Conservation (phyloP, 2,113 vertebrate genomes). For the Passer domesticus region DNA sequence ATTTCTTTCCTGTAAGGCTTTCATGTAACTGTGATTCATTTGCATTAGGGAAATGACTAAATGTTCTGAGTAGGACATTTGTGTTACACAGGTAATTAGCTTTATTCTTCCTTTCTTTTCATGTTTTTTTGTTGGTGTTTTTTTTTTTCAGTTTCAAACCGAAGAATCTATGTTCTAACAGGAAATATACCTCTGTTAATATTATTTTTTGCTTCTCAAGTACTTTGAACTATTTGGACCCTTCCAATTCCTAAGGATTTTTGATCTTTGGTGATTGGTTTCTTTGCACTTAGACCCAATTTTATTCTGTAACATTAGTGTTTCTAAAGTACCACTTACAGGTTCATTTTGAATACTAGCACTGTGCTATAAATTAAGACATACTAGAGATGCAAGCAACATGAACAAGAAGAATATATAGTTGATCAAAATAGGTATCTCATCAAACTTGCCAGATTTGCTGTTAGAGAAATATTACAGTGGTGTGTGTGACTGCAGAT, state of each 20-base stretch:
- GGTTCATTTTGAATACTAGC: neutral
- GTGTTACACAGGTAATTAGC: neutral
- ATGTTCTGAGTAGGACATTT: neutral
- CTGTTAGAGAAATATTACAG: neutral
- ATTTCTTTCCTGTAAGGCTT: neutral
- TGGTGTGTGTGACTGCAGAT: neutral
- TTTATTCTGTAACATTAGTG: neutral
- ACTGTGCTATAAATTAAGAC: neutral
- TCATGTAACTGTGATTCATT: neutral
- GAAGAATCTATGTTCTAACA: neutral
- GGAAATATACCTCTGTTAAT: neutral
- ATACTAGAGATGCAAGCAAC: neutral
- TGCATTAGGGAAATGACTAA: neutral
- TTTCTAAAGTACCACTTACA: neutral
- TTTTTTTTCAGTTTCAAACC: neutral
- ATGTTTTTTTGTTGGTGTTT: neutral
- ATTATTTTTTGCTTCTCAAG: neutral
- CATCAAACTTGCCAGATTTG: neutral
- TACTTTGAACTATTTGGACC: neutral
- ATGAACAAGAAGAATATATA: neutral
- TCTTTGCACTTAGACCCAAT: neutral
- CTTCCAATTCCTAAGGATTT: neutral
- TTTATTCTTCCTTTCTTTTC: too few relatives aligned
- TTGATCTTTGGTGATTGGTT: fast-evolving
- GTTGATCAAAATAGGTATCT: neutral